Percentiles rank a stretch among this genome's conserved stretches.
These are phyloP conservation scores for Isotomurus palustris DNA, from an alignment of 2,888 invertebrate species.

Conservation along the genomic window DNA sequence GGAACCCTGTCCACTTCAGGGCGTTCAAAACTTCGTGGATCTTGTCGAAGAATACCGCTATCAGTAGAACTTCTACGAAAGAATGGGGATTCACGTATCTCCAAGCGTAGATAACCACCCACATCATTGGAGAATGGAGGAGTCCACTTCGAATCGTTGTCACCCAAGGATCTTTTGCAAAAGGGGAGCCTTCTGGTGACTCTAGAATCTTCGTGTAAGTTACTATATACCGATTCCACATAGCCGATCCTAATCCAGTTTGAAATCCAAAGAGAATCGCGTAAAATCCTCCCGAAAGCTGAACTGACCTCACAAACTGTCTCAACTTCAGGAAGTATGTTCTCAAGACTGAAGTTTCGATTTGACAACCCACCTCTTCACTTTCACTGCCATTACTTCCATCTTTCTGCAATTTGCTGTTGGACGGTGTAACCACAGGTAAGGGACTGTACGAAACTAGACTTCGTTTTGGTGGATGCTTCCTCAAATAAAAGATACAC, in stretches of 20 bases:
- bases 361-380: too few relatives aligned
- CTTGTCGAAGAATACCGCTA: conserved; percentile 76
- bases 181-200: conserved; percentile 51
- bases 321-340: not conserved
- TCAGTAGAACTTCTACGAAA: conserved; percentile 65
- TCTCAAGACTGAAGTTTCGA: too few relatives aligned
- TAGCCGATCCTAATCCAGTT: conserved; percentile 67
- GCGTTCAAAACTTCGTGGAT: conserved; percentile 69
- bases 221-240: conserved; percentile 80
- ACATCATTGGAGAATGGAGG: conserved; percentile 69
- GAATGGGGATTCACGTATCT: conserved; percentile 74
- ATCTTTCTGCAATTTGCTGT: conserved; percentile 1
- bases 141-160: conserved; percentile 49
- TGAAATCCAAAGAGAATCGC: conserved; percentile 52
- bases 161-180: conserved; percentile 12
- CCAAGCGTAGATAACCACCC: conserved; percentile 69
- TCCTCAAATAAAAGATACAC: conserved; percentile 63
- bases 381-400: too few relatives aligned
- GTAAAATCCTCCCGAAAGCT: conserved; percentile 14
- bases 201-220: conserved; percentile 73
- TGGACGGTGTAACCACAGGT: not conserved
- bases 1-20: conserved; percentile 67
- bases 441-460: conserved; percentile 11
- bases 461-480: conserved; percentile 70
- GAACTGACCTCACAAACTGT: conserved; percentile 3